Evolutionary conservation across 2,113 vertebrate species (phyloP), one percentile per base, ranked within the genome.

Genomic region (Hippotragus niger): DNA sequence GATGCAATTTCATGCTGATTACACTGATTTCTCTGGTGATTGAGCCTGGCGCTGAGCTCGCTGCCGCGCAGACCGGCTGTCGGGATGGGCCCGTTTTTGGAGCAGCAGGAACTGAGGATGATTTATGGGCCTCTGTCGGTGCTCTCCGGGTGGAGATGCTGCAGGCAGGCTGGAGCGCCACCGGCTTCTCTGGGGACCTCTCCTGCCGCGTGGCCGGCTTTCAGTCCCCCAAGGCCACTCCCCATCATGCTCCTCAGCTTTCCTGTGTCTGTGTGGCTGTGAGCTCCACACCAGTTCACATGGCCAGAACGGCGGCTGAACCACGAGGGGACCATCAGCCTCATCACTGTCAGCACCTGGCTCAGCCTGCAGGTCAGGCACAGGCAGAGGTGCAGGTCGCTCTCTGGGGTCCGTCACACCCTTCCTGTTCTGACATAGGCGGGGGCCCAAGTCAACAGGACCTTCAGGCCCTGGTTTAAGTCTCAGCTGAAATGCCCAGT

Each of bases 1-100:
- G 33, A 91, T 57, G 85, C 94, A 95, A 90, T 95, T 98, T 97
- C 47, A 43, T 19, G 91, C 95, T 93, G 96, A 98, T 96, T 92
- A 96, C 53, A 10, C 64, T 74, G 67, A 89, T 85, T 90, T 88
- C 57, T 84, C 92, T 13, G 25, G 96, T 76, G 67, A 89, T 14
- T 53, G 92, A 94, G 94, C 85, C 55, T 80, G 88, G 78, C 3
- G 25, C 64, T 16, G 81, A 91, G 90, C 92, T n/a, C 5, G 1
- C 7, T 0, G 58, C 83, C 47, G 47, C 2, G 40, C 12, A 19
- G 78, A 25, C 55, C 1, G 36, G 87, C 83, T 97, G 91, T 76
- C 50, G 78, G 84, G 52, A 62, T 1, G 4, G 21, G 40, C 45
- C 74, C 17, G 13, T 8, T 23, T 8, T 6, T 1, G 50, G 83